Evolutionary conservation across 2,797 vertebrate species (phyloP).

Genomic region (Erethizon dorsatum): DNA sequence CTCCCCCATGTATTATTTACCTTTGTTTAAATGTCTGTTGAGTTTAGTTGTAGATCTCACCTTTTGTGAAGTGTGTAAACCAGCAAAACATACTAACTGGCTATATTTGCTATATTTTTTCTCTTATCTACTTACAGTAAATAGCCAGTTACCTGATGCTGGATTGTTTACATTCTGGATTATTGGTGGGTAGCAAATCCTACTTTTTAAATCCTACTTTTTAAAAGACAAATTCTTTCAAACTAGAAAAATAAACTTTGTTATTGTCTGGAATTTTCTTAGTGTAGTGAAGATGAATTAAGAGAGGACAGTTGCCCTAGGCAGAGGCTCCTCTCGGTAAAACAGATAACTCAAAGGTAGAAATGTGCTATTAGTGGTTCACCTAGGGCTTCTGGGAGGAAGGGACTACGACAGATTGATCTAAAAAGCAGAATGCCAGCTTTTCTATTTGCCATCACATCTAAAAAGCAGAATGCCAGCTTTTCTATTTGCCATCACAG

Average conservation of each 20-base stretch:
- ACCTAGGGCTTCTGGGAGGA: conserved; percentile 52
- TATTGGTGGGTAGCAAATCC: conserved; percentile 1
- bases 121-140: not conserved
- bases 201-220: conserved; percentile 29
- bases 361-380: conserved; percentile 66
- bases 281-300: conserved; percentile 36
- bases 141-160: not conserved
- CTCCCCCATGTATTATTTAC: not conserved
- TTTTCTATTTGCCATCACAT: too few species aligned
- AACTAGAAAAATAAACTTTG: conserved; percentile 15
- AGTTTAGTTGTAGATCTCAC: conserved; percentile 21
- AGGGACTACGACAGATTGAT: conserved; percentile 51
- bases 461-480: conserved; percentile 65
- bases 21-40: not conserved
- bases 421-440: conserved; percentile 65
- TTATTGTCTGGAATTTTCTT: conserved; percentile 7
- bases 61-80: conserved; percentile 56
- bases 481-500: conserved; percentile 41
- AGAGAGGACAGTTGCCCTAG: conserved; percentile 41
- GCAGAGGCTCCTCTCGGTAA: conserved; percentile 15
- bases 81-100: conserved; percentile 52
- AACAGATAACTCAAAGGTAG: conserved; percentile 52
- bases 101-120: conserved; percentile 10
- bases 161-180: conserved; percentile 37
- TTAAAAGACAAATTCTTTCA: conserved; percentile 44